These are phyloP conservation scores for Mormyrus lacerda DNA, from an alignment of 2,113 vertebrate species.

Conservation along the genomic window DNA sequence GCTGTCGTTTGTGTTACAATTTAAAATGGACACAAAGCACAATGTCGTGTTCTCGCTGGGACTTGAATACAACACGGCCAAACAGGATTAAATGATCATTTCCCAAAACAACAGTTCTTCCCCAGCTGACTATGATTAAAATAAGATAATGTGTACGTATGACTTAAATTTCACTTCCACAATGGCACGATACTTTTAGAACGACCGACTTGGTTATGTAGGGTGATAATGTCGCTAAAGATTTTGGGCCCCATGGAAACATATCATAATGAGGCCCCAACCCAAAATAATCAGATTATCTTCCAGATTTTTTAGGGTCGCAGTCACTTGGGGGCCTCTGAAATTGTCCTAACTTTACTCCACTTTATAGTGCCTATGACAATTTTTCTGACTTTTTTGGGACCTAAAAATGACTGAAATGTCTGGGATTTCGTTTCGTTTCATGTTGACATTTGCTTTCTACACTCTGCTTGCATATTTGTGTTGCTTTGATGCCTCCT, in stretches of 20 bases:
- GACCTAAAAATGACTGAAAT: background rate
- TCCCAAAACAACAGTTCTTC: background rate
- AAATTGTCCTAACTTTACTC: background rate
- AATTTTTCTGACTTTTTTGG: background rate
- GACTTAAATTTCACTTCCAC: background rate
- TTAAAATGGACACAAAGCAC: background rate
- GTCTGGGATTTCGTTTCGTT: background rate
- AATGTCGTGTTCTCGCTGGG: background rate
- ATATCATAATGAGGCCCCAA: background rate
- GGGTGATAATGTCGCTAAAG: background rate
- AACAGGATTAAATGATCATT: background rate
- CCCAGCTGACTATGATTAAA: background rate
- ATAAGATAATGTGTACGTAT: background rate
- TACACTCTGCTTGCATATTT: background rate
- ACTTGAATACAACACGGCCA: background rate
- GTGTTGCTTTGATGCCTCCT: background rate
- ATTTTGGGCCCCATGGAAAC: background rate
- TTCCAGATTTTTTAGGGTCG: background rate
- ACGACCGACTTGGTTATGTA: background rate
- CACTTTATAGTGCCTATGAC: background rate
- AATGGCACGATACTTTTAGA: background rate
- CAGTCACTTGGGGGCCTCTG: background rate
- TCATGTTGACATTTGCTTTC: background rate
- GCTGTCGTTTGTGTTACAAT: background rate
- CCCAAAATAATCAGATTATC: background rate